phyloP scores from a whole-genome alignment of 1,140 invertebrate species.

The Caenorhabditis briggsae region DNA sequence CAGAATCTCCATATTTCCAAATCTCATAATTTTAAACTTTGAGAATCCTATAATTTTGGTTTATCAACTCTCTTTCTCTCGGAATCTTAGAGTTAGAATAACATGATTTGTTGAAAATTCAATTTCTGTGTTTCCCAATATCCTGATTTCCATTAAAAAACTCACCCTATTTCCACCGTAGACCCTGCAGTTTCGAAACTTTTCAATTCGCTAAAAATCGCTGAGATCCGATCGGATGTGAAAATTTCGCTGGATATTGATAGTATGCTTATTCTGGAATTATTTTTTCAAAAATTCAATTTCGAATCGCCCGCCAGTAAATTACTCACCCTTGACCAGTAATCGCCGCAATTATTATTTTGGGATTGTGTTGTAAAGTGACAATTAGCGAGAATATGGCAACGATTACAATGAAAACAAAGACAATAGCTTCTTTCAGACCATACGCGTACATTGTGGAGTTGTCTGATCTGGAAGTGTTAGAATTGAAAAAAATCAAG shows the following conservation, averaged over 20 bases:
- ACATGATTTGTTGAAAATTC: too few relatives aligned
- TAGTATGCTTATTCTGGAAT: slow-evolving; percentile 29
- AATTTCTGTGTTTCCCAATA: not conserved
- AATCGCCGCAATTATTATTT: slow-evolving; percentile 3
- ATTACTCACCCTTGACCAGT: not conserved
- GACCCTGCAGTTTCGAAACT: slow-evolving; percentile 8
- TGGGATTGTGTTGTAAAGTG: not conserved
- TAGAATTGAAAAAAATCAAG: not conserved
- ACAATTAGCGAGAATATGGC: slow-evolving; percentile 27
- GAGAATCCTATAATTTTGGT: too few relatives aligned
- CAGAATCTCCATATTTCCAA: too few relatives aligned
- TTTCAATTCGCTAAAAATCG: slow-evolving; percentile 34
- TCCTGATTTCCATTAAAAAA: not conserved
- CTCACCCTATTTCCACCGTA: slow-evolving; percentile 36
- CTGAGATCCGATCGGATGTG: slow-evolving; percentile 31
- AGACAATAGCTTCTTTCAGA: slow-evolving; percentile 5
- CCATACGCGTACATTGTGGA: slow-evolving; percentile 23
- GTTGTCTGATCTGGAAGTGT: slow-evolving; percentile 2
- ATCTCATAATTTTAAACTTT: too few relatives aligned
- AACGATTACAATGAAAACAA: slow-evolving; percentile 3
- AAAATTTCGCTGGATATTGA: slow-evolving; percentile 41
- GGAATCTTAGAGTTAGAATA: too few relatives aligned
- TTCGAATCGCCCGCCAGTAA: not conserved
- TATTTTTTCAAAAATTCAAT: not conserved
- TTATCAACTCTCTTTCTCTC: too few relatives aligned